Evolutionary conservation across 2,888 invertebrate genomes (phyloP).

Genomic region (Cryptus viduatorius): DNA sequence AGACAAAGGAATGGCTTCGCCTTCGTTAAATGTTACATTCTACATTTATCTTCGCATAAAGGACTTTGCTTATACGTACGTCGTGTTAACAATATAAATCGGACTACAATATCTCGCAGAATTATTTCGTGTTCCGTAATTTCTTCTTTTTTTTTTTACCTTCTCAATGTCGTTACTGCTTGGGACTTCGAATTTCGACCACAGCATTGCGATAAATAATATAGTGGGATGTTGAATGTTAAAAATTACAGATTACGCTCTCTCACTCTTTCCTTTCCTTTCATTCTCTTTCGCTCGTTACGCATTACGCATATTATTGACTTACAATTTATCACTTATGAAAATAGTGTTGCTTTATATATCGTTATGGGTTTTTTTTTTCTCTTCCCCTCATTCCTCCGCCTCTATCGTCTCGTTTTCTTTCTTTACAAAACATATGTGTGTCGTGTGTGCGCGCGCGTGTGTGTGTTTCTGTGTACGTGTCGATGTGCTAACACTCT

Average conservation of each 20-base stretch:
- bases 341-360: constrained; percentile 83
- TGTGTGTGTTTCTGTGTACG: constrained; percentile 24
- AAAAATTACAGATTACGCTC: constrained; percentile 49
- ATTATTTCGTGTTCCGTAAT: constrained; percentile 9
- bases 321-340: constrained; percentile 83
- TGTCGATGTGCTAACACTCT: constrained; percentile 32
- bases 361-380: constrained; percentile 77
- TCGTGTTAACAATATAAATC: constrained; percentile 62
- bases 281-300: constrained; percentile 50
- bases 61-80: constrained; percentile 47
- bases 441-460: not conserved
- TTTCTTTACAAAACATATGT: constrained; percentile 41
- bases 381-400: constrained; percentile 38
- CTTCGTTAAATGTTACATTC: constrained; percentile 26
- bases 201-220: constrained; percentile 57
- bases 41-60: constrained; percentile 43
- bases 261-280: constrained; percentile 47
- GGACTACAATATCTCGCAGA: constrained; percentile 62
- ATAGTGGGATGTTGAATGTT: constrained; percentile 51
- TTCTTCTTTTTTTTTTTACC: not conserved
- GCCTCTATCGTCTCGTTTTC: constrained; percentile 40
- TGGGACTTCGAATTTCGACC: constrained; percentile 27
- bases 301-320: constrained; percentile 81
- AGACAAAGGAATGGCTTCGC: constrained; percentile 6
- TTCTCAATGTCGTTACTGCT: constrained; percentile 24